Evolutionary conservation across 2,113 vertebrate species (phyloP).

Genomic region (Chelonoidis abingdonii): DNA sequence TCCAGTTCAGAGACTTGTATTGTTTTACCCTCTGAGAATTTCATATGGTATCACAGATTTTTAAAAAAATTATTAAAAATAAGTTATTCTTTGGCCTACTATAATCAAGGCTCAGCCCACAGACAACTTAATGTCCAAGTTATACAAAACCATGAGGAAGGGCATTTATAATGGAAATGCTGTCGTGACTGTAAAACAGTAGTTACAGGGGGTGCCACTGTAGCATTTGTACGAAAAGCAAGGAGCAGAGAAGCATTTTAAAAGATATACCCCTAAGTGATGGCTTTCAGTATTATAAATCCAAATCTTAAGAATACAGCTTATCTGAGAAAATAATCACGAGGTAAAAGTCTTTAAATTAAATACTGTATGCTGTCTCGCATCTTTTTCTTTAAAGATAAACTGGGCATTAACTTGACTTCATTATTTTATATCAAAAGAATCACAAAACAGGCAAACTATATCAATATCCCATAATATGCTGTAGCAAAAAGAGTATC

Average conservation of each 20-base stretch:
- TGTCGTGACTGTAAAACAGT: neutral
- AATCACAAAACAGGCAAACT: neutral
- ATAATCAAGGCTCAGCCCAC: neutral
- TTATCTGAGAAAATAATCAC: conserved; percentile 14
- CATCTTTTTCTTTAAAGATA: neutral
- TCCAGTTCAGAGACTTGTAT: neutral
- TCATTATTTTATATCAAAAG: conserved; percentile 6
- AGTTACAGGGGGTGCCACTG: neutral
- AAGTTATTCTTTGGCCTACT: conserved; percentile 31
- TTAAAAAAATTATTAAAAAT: neutral
- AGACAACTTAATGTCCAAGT: neutral
- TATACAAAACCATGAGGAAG: neutral
- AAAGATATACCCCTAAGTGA: neutral
- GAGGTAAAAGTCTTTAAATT: neutral
- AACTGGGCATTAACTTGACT: neutral
- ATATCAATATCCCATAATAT: conserved; percentile 53
- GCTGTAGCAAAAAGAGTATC: conserved; percentile 36
- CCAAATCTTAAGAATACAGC: neutral
- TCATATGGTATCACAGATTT: neutral
- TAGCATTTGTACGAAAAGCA: neutral
- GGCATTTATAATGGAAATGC: neutral
- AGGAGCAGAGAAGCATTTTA: conserved; percentile 14
- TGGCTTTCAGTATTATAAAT: neutral
- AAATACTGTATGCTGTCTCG: neutral
- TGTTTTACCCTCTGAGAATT: neutral